A percentile compares a stretch with the other conserved stretches of the same genome.
Evolutionary conservation across 2,797 vertebrate species (phyloP).

Genomic region (Apodemus agrarius): DNA sequence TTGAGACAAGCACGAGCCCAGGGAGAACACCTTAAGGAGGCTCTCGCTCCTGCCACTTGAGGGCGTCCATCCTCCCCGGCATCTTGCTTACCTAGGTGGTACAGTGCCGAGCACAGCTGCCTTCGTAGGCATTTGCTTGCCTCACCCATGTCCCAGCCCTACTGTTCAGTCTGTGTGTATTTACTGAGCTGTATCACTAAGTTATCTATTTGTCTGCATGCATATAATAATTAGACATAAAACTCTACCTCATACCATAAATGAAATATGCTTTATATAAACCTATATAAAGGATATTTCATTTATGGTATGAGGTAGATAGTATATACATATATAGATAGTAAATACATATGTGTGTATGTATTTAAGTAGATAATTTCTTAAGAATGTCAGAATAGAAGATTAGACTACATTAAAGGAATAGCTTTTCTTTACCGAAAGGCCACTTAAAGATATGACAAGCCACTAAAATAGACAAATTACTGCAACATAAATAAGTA

Average conservation of each 20-base stretch:
- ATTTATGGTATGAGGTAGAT: no score
- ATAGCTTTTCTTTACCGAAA: conserved; percentile 57
- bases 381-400: conserved; percentile 49
- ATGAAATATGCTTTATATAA: no score
- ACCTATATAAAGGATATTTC: no score
- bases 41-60: background rate
- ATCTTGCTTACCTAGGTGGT: conserved; percentile 83
- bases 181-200: background rate
- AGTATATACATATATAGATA: no score
- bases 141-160: background rate
- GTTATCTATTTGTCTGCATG: background rate
- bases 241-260: background rate
- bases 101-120: conserved; percentile 90
- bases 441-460: background rate
- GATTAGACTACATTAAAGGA: conserved; percentile 17
- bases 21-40: background rate
- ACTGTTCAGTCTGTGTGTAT: background rate
- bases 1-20: background rate
- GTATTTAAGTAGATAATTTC: conserved; percentile 11
- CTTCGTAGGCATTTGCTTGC: conserved; percentile 77
- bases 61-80: background rate
- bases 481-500: background rate
- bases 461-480: conserved; percentile 8
- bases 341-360: no score
- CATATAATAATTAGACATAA: background rate